phyloP scores from a whole-genome alignment of 92 coral and sea anemone genomes.

The Phenganax stokvisi region DNA sequence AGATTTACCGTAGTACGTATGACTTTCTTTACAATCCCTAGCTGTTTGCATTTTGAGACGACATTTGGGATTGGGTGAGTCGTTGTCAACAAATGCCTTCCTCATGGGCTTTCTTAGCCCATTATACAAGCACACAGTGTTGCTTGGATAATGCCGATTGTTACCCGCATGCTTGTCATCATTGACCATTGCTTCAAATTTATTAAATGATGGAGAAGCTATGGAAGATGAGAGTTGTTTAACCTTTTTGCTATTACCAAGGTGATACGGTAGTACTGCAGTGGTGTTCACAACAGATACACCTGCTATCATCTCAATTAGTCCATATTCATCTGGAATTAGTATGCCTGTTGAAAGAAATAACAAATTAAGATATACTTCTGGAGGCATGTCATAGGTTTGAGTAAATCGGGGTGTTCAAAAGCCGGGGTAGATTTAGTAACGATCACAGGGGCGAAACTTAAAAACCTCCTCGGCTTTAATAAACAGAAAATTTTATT shows the following conservation, averaged over 20 bases:
- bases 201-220: background rate
- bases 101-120: conserved; percentile 41
- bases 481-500: no score
- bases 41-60: conserved; percentile 1
- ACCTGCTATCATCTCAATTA: no score
- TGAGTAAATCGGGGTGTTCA: no score
- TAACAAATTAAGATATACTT: no score
- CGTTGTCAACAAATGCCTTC: background rate
- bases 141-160: conserved; percentile 43
- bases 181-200: conserved; percentile 1
- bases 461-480: no score
- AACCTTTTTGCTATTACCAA: background rate
- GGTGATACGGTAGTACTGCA: no score
- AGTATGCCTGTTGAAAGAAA: no score
- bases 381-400: no score
- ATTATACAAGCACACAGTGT: conserved; percentile 41
- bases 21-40: conserved; percentile 16
- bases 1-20: conserved; percentile 8
- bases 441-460: no score
- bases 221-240: background rate
- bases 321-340: no score
- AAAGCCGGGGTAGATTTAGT: no score
- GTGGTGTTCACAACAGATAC: no score
- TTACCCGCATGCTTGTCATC: conserved; percentile 5
- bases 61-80: background rate